Evolutionary conservation across 1,140 invertebrate species (phyloP), one percentile per base, ranked within the genome.

Genomic region (Bombus superbus): DNA sequence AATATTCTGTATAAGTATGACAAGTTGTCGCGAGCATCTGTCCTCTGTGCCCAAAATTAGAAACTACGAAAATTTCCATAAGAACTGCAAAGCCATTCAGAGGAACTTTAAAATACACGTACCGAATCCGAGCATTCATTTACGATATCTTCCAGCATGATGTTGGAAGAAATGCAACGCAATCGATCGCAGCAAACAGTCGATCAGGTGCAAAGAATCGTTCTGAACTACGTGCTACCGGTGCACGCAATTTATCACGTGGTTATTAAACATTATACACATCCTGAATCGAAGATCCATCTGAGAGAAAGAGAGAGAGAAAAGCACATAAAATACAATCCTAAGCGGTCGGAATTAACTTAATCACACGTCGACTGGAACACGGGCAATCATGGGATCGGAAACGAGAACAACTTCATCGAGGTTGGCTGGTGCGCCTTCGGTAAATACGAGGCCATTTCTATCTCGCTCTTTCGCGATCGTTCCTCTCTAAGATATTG

Each of bases 361-460:
- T 83, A 76, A 76, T 83, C 57, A 32, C 40, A 25, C 66, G 69
- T 40, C 35, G 69, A 35, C 32, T 35, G 64, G 59, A 62, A 62
- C 59, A 62, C 32, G 64, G 8, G 64, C 64, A 32, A 66, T 66
- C 64, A 66, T 32, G 64, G 15, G 42, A 77, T 77, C 75, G 57
- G 38, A 40, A 77, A 62, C 74, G 74, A 76, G 74, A 76, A 76
- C 75, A 77, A 77, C 75, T 77, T 77, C 75, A 77, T 77, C 74
- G 53, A 38, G 6, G 32, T 35, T 35, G 28, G 40, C 5, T 25
- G 57, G 25, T 28, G 57, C 18, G 42, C 42, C 42, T 74, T 40
- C 42, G 35, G 32, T 28, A 77, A 57, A 38, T n/a, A 59, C 75
- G 25, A 77, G 1, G 3, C 11, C 6, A 32, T 35, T 22, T 75